These are phyloP conservation scores for Siderastrea siderea DNA, from an alignment of 92 coral and sea anemone species.

Conservation along the genomic window DNA sequence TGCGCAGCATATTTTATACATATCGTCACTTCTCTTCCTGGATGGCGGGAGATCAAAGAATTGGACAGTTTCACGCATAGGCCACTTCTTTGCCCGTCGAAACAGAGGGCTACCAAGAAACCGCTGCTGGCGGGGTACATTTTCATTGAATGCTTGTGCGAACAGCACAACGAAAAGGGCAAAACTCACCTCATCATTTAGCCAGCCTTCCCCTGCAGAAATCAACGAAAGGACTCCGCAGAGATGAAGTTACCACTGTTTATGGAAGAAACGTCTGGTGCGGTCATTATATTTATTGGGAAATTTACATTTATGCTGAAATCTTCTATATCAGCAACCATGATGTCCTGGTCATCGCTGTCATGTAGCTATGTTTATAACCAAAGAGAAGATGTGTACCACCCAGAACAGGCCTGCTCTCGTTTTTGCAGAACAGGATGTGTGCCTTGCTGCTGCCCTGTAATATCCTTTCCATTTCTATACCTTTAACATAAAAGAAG, in stretches of 20 bases:
- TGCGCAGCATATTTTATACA: too few relatives aligned
- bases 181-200: conserved; percentile 9
- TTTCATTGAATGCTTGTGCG: neutral
- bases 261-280: neutral
- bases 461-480: neutral
- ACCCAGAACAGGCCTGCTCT: neutral
- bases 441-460: neutral
- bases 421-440: neutral
- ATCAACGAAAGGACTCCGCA: neutral
- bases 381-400: neutral
- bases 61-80: too few relatives aligned
- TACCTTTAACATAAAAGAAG: neutral
- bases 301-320: neutral
- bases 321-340: neutral
- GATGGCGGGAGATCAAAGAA: too few relatives aligned
- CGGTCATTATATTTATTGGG: neutral
- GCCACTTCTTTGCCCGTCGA: too few relatives aligned
- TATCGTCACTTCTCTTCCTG: too few relatives aligned
- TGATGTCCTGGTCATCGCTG: neutral
- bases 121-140: neutral
- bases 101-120: too few relatives aligned
- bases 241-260: neutral
- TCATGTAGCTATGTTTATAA: neutral
- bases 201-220: conserved; percentile 18
- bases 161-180: neutral